Evolutionary conservation across 1,140 invertebrate genomes (phyloP).

Genomic region (Bombus waltoni): DNA sequence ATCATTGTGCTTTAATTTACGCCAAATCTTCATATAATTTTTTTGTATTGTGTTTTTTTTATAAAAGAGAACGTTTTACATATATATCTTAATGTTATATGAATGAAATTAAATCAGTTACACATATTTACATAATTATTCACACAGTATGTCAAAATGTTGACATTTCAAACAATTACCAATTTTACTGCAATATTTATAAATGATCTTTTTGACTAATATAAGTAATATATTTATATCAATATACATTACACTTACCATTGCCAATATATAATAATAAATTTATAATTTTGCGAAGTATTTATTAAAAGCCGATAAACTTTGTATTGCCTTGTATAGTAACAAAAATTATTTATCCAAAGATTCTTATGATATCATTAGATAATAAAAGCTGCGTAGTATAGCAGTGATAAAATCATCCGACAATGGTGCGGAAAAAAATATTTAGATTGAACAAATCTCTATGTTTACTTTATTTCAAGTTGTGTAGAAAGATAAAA

Average conservation of each 20-base stretch:
- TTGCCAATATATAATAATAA: slow-evolving; percentile 16
- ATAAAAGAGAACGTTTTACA: slow-evolving; percentile 33
- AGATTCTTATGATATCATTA: not conserved
- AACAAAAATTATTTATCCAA: not conserved
- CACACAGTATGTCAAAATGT: slow-evolving; percentile 37
- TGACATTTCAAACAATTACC: slow-evolving; percentile 38
- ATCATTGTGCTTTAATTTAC: slow-evolving; percentile 1
- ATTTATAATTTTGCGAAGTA: slow-evolving; percentile 1
- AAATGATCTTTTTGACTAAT: slow-evolving; percentile 5
- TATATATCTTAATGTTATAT: slow-evolving; percentile 20
- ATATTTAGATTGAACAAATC: slow-evolving; percentile 34
- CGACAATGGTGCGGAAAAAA: slow-evolving; percentile 23
- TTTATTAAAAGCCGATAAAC: slow-evolving; percentile 19
- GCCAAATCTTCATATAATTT: not conserved
- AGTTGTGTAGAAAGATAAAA: slow-evolving; percentile 61
- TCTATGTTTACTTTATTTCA: slow-evolving; percentile 43
- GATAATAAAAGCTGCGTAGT: slow-evolving; percentile 18
- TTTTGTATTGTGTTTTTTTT: not conserved
- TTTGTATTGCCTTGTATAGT: not conserved
- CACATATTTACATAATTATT: slow-evolving; percentile 53
- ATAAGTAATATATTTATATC: slow-evolving; percentile 6
- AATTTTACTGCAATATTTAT: slow-evolving; percentile 27
- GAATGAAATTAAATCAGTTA: slow-evolving; percentile 48
- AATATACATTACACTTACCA: slow-evolving; percentile 8
- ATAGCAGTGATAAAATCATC: not conserved